Conservation (phyloP, 2,888 invertebrate genomes). For the Athalia circularis region DNA sequence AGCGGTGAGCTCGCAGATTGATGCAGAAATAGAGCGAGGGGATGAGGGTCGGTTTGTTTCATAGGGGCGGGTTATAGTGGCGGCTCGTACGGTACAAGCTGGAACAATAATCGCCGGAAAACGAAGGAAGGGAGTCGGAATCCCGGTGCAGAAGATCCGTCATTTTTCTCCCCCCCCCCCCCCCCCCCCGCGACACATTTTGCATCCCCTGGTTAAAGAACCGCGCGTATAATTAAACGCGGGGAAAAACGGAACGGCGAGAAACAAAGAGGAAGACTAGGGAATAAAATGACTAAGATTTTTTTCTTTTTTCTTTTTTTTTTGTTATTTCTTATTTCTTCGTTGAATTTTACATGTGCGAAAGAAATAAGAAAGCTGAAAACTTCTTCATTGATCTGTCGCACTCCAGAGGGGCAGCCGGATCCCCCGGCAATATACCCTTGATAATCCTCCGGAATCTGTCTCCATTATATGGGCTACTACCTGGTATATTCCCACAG, state of each 20-base stretch:
- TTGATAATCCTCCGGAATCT: conserved; percentile 54
- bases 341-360: neutral
- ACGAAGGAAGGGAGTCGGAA: neutral
- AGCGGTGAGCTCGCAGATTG: conserved; percentile 1
- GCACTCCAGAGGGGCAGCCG: neutral
- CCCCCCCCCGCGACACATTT: too few species aligned
- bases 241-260: neutral
- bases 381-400: conserved; percentile 25
- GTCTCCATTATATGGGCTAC: conserved; percentile 62
- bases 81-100: neutral
- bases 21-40: conserved; percentile 12
- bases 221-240: too few species aligned
- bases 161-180: too few species aligned
- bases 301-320: too few species aligned
- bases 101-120: conserved; percentile 22
- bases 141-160: too few species aligned
- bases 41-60: neutral
- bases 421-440: neutral
- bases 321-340: neutral
- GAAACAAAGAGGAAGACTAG: neutral
- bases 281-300: neutral
- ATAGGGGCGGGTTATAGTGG: neutral
- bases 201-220: too few species aligned
- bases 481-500: conserved; percentile 65
- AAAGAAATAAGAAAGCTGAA: neutral